These are phyloP conservation scores for Paradoxurus hermaphroditus DNA, from an alignment of 2,113 vertebrate genomes.

Conservation along the genomic window DNA sequence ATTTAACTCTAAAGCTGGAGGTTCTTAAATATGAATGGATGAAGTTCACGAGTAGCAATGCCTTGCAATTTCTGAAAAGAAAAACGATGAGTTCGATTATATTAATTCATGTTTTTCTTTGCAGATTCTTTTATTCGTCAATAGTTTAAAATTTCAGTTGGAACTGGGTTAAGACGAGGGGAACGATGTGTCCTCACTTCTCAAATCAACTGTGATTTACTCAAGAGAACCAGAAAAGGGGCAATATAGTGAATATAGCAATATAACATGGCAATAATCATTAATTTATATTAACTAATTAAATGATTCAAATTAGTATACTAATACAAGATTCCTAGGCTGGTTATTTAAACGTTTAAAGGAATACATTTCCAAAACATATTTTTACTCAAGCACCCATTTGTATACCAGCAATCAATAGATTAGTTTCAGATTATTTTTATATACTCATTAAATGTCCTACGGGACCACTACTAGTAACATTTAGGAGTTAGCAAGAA, in stretches of 20 bases:
- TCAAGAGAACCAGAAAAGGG: neutral
- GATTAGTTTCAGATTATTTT: conserved; percentile 16
- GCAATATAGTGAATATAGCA: neutral
- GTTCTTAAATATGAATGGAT: conserved; percentile 8
- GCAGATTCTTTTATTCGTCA: neutral
- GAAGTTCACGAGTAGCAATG: neutral
- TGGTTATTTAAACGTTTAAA: conserved; percentile 11
- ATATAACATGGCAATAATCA: neutral
- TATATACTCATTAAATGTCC: neutral
- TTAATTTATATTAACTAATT: conserved; percentile 20
- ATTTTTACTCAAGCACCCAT: neutral
- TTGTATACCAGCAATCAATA: neutral
- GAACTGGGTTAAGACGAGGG: neutral
- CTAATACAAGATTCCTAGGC: neutral
- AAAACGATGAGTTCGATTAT: neutral
- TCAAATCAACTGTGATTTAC: neutral
- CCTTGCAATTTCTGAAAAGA: conserved; percentile 7
- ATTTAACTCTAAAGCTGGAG: neutral
- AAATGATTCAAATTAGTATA: conserved; percentile 2
- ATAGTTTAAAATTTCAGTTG: conserved; percentile 19
- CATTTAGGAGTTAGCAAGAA: neutral
- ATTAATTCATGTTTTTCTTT: neutral
- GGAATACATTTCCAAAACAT: neutral
- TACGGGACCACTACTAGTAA: neutral
- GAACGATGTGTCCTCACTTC: neutral